Base-by-base conservation (phyloP, 2,888 invertebrate species). In the Tenthredo scrophulariae region DNA sequence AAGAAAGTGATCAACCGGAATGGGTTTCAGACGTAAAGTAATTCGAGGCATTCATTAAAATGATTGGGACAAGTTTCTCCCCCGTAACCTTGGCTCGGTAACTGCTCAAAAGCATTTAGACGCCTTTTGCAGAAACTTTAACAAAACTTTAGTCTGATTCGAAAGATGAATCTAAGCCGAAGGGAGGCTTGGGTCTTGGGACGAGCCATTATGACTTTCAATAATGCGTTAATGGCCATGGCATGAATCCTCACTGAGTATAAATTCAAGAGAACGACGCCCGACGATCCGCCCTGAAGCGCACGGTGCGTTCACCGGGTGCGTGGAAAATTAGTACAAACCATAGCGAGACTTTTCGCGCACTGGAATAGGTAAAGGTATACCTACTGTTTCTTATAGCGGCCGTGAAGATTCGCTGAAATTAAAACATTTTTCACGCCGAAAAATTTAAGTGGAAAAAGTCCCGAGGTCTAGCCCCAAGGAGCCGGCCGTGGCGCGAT, bases 151-250 rank as follows among this genome's bases (percentile, higher is more conserved):
- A 84, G 84, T 84, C 86, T 70, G 87, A 87, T 86, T 86, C 80
- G 85, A 62, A 87, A 86, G 86, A 86, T 86, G 86, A 86, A 87
- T 86, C 83, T 62, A 85, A 86, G 85, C 86, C 85, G 84, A 84
- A 85, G 82, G 77, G 85, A 65, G 86, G 85, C 85, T 87, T 86
- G 86, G 84, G 86, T 85, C 85, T 87, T 86, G 86, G 84, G 86
- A 85, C 86, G 86, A 83, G 86, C 87, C 87, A 88, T 88, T 88
- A 87, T 87, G 87, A 87, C 87, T 88, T 87, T 87, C 88, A 88
- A 88, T 88, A 88, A 88, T 87, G 87, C 88, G 88, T 87, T 88
- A 88, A 88, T 88, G 87, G 87, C 87, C 85, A 67, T 46, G 84
- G 84, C 87, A 86, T 88, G 87, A 88, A 88, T 88, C 87, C 87